Percentiles rank a stretch among this genome's conserved stretches.
phyloP scores from a whole-genome alignment of 2,888 invertebrate species.

The Nasonia oneida region DNA sequence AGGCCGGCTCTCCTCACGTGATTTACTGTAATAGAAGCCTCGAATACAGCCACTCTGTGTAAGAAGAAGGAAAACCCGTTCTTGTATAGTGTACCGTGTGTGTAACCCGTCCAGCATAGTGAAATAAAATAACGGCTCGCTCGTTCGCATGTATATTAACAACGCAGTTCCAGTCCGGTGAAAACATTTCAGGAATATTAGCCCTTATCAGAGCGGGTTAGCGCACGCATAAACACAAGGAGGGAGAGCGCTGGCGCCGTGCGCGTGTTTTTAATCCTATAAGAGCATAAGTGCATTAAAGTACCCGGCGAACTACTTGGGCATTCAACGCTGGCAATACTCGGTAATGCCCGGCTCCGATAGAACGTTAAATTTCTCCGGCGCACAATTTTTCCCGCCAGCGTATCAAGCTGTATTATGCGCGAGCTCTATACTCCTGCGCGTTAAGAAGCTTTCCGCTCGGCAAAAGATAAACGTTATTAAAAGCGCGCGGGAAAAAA shows the following conservation, averaged over 20 bases:
- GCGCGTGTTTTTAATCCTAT: slow-evolving; percentile 4
- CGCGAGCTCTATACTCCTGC: not conserved
- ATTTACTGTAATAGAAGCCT: too few species aligned
- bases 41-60: too few species aligned
- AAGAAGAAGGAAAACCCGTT: too few species aligned
- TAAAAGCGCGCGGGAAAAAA: not conserved
- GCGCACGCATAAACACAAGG: not conserved
- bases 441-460: not conserved
- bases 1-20: not conserved
- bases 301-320: not conserved
- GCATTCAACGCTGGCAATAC: slow-evolving; percentile 5
- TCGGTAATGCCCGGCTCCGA: not conserved
- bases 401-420: not conserved
- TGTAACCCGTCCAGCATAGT: too few species aligned
- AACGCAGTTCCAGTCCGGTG: not conserved
- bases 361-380: not conserved
- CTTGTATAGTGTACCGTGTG: too few species aligned
- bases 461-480: not conserved
- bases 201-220: not conserved
- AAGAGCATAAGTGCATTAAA: slow-evolving; percentile 16
- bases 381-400: not conserved
- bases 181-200: slow-evolving; percentile 3
- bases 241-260: not conserved
- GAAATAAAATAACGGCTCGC: too few species aligned
- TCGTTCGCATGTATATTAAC: too few species aligned